Conservation (phyloP, 2,113 vertebrate species). For the Corapipo altera region DNA sequence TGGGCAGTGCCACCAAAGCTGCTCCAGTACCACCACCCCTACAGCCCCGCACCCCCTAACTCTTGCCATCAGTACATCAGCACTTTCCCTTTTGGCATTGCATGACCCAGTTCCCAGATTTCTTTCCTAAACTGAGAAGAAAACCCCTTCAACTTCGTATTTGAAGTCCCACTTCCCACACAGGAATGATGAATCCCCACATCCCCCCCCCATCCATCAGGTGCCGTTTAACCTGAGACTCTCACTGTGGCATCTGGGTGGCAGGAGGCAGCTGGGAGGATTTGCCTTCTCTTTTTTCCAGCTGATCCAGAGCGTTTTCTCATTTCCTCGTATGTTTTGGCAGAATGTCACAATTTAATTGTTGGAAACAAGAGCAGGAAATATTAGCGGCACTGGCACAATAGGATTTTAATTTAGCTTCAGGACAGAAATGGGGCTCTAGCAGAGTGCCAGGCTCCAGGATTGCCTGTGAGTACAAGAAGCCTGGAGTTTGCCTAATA, state of each 20-base stretch:
- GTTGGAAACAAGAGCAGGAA: slow-evolving; percentile 59
- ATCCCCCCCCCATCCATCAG: not conserved
- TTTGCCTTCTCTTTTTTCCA: not conserved
- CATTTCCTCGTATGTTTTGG: not conserved
- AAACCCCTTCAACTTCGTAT: not conserved
- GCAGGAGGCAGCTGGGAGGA: not conserved
- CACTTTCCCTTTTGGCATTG: not conserved
- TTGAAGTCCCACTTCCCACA: accelerated
- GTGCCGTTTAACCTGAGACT: not conserved
- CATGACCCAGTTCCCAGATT: accelerated
- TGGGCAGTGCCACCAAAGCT: not conserved
- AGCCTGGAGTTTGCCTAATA: slow-evolving; percentile 58
- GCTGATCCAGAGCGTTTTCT: not conserved
- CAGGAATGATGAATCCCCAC: accelerated
- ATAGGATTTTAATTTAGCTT: slow-evolving; percentile 67
- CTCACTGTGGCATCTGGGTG: not conserved
- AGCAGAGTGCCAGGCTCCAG: slow-evolving; percentile 35
- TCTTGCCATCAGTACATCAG: not conserved
- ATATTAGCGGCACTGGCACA: slow-evolving; percentile 50
- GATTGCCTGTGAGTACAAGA: not conserved
- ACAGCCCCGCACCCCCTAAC: not conserved
- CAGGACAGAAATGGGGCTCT: slow-evolving; percentile 52
- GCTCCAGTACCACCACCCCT: not conserved
- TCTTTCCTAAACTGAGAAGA: not conserved
- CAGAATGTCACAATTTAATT: slow-evolving; percentile 48